phyloP scores from a whole-genome alignment of 1,140 invertebrate genomes.

The Frieseomelitta varia region DNA sequence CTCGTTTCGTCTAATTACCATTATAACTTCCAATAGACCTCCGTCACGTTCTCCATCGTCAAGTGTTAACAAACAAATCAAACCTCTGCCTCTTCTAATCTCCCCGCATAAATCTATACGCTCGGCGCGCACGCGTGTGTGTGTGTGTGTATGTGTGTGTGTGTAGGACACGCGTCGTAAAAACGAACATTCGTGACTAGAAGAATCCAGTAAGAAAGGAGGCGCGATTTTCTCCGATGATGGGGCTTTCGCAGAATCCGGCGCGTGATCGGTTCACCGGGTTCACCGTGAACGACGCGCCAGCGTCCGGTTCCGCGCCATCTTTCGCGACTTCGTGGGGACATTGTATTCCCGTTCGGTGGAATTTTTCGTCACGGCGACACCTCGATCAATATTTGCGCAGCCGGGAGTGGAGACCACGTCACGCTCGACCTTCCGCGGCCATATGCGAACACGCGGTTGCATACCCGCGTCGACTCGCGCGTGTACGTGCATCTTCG shows the following conservation, averaged over 20 bases:
- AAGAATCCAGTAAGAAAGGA: not conserved
- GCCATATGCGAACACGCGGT: conserved; percentile 73
- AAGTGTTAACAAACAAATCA: not conserved
- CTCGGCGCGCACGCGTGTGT: too few species aligned
- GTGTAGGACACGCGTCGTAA: not conserved
- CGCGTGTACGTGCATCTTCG: conserved; percentile 16
- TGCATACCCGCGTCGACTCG: conserved; percentile 49
- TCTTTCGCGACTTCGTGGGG: conserved; percentile 55
- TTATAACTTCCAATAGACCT: not conserved
- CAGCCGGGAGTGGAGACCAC: conserved; percentile 76
- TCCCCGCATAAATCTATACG: not conserved
- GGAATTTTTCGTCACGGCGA: conserved; percentile 79
- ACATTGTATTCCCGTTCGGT: conserved; percentile 73
- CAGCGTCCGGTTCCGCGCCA: conserved; percentile 48
- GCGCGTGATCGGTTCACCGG: not conserved
- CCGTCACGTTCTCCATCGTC: not conserved
- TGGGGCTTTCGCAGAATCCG: not conserved
- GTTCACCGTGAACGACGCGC: not conserved
- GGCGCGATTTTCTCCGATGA: too few species aligned
- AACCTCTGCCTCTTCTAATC: not conserved
- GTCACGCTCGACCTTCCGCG: conserved; percentile 78
- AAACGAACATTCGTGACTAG: not conserved
- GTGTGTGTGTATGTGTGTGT: too few species aligned
- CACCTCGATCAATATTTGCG: conserved; percentile 80
- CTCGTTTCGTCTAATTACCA: too few species aligned